These are phyloP conservation scores for Danio aesculapii DNA, from an alignment of 2,797 vertebrate species.

Conservation along the genomic window DNA sequence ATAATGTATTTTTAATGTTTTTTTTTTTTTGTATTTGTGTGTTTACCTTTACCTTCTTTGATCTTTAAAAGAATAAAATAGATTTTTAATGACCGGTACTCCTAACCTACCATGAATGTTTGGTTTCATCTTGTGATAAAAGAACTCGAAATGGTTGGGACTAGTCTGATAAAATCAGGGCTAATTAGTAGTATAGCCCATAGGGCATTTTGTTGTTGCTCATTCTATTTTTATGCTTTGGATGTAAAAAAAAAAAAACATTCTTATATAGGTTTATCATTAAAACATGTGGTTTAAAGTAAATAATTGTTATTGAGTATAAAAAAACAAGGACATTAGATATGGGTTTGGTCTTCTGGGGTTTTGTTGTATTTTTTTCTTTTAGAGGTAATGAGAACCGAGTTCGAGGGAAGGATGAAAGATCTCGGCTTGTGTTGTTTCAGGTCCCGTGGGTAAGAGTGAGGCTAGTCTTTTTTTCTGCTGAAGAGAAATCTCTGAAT, in stretches of 20 bases:
- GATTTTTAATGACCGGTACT: not conserved
- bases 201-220: not conserved
- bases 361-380: constrained; percentile 15
- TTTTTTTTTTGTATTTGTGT: not conserved
- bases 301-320: constrained; percentile 18
- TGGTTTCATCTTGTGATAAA: not conserved
- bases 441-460: constrained; percentile 46
- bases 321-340: constrained; percentile 4
- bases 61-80: not conserved
- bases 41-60: not conserved
- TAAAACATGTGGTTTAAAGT: constrained; percentile 18
- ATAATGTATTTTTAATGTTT: not conserved
- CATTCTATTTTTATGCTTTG: constrained; percentile 2
- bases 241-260: not conserved
- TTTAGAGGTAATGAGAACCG: constrained; percentile 35
- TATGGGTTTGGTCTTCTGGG: constrained; percentile 36
- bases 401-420: constrained; percentile 42
- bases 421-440: constrained; percentile 55
- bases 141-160: not conserved
- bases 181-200: not conserved
- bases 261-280: constrained; percentile 7
- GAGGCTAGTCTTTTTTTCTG: constrained; percentile 53
- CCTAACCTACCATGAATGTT: not conserved
- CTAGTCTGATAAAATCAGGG: constrained; percentile 4
- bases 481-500: constrained; percentile 55